phyloP scores from a whole-genome alignment of 1,140 invertebrate species.

The Aporrectodea caliginosa region DNA sequence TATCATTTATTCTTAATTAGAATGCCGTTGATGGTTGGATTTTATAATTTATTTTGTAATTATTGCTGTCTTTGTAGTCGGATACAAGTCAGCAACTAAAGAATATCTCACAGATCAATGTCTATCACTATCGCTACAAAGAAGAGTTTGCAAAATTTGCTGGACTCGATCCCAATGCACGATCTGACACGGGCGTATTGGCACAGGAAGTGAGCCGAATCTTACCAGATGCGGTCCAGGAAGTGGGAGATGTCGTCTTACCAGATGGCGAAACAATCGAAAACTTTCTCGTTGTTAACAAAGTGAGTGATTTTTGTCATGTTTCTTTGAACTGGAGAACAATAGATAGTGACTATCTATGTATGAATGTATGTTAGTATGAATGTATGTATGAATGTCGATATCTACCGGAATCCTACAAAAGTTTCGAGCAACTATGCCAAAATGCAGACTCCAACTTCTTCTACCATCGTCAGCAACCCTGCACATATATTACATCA shows the following conservation, averaged over 20 bases:
- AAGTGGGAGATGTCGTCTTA: slow-evolving; percentile 80
- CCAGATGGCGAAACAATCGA: slow-evolving; percentile 81
- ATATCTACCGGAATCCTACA: too few species aligned
- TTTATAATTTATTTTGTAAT: too few species aligned
- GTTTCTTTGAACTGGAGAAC: too few species aligned
- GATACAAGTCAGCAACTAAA: slow-evolving; percentile 82
- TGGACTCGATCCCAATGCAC: slow-evolving; percentile 65
- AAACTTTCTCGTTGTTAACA: slow-evolving; percentile 92
- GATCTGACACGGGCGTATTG: slow-evolving; percentile 80
- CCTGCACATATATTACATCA: too few species aligned
- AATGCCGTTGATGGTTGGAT: too few species aligned
- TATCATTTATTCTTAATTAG: too few species aligned
- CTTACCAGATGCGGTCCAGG: slow-evolving; percentile 88
- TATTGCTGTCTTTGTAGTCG: slow-evolving; percentile 55
- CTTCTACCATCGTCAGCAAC: too few species aligned
- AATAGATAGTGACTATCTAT: too few species aligned
- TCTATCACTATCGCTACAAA: slow-evolving; percentile 87
- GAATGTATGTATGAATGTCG: too few species aligned
- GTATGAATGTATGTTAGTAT: too few species aligned
- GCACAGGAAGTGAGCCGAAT: slow-evolving; percentile 89
- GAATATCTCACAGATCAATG: slow-evolving; percentile 83
- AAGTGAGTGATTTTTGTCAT: slow-evolving; percentile 59
- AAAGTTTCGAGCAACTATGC: too few species aligned
- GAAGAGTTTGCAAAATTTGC: slow-evolving; percentile 80
- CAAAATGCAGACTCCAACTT: too few species aligned